Conservation (phyloP, 2,888 invertebrate species). For the Tetragonisca angustula region DNA sequence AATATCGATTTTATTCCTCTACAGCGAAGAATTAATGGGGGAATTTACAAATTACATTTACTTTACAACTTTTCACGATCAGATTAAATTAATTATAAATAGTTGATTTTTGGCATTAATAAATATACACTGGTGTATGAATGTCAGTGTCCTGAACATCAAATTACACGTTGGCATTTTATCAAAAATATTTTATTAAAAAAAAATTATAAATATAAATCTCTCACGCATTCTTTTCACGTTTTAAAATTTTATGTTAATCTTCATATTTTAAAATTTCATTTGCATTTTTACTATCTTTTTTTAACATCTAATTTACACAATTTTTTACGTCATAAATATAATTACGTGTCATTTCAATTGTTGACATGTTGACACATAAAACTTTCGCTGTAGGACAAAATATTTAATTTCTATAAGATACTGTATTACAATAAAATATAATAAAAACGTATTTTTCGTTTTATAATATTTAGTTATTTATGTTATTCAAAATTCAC, state of each 20-base stretch:
- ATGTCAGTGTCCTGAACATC: background rate
- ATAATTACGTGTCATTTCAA: background rate
- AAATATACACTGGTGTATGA: background rate
- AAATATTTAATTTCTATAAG: no score
- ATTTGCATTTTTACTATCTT: background rate
- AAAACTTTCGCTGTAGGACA: no score
- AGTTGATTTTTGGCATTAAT: background rate
- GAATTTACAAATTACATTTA: background rate
- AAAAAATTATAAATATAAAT: constrained; percentile 19
- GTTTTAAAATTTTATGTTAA: background rate
- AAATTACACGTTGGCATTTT: constrained; percentile 8
- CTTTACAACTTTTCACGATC: background rate
- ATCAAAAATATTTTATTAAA: constrained; percentile 29
- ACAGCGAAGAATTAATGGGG: background rate
- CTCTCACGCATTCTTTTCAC: background rate
- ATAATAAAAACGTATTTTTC: no score
- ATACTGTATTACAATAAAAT: no score
- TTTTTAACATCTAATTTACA: constrained; percentile 9
- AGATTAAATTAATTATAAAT: background rate
- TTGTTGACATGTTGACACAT: background rate
- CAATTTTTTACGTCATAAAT: background rate
- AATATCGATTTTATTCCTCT: background rate
- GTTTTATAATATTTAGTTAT: no score
- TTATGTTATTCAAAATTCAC: no score
- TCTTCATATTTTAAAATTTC: background rate